Conservation (phyloP, 2,113 vertebrate species). For the Dicrurus megarhynchus region DNA sequence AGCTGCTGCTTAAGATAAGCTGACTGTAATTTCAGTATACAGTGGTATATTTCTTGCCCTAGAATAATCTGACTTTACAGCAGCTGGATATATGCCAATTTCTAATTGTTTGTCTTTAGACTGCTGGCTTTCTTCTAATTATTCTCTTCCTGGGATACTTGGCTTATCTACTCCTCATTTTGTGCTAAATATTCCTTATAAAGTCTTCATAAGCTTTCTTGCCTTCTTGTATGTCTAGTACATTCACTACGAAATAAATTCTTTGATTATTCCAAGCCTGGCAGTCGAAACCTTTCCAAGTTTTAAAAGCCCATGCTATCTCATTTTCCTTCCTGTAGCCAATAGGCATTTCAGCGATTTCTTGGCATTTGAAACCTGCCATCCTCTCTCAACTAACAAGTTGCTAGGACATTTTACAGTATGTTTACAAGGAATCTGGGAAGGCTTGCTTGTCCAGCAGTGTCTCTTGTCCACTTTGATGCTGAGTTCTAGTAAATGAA, state of each 20-base stretch:
- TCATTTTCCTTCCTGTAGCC: not conserved
- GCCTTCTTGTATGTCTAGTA: not conserved
- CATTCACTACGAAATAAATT: slow-evolving; percentile 16
- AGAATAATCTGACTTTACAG: slow-evolving; percentile 59
- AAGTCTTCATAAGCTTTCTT: slow-evolving; percentile 46
- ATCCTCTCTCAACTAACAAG: not conserved
- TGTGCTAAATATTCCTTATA: slow-evolving; percentile 30
- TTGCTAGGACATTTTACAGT: not conserved
- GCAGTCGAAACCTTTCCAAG: not conserved
- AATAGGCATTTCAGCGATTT: not conserved
- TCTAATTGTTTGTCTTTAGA: slow-evolving; percentile 63
- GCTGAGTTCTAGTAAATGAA: not conserved
- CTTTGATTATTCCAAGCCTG: slow-evolving; percentile 22
- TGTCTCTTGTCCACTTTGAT: not conserved
- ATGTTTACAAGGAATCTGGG: not conserved
- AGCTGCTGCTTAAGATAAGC: slow-evolving; percentile 69
- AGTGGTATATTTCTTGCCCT: slow-evolving; percentile 36
- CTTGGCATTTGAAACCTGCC: not conserved
- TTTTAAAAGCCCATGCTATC: slow-evolving; percentile 14
- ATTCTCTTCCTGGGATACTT: slow-evolving; percentile 64
- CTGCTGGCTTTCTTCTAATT: slow-evolving; percentile 61
- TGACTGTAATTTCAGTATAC: slow-evolving; percentile 59
- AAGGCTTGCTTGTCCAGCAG: not conserved
- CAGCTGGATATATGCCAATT: slow-evolving; percentile 59
- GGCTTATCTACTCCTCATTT: slow-evolving; percentile 52